Evolutionary conservation across 1,140 invertebrate species (phyloP).

Genomic region (Psix sp.): DNA sequence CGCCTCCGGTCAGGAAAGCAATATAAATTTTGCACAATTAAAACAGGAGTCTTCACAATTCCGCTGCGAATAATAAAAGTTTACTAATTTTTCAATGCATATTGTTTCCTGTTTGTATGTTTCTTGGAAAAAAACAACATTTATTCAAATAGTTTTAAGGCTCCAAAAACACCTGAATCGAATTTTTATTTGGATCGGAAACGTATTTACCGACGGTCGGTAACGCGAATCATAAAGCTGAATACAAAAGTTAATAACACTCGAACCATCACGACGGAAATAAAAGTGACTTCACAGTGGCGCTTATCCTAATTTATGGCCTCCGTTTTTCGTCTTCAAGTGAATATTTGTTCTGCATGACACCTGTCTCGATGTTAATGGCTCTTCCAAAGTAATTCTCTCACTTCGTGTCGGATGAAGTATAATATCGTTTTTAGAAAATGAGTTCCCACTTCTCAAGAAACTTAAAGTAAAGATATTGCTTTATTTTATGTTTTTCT

Average conservation of each 20-base stretch:
- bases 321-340: slow-evolving; percentile 19
- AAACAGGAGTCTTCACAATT: slow-evolving; percentile 21
- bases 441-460: slow-evolving; percentile 48
- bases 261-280: neutral
- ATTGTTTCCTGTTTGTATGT: slow-evolving; percentile 12
- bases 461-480: slow-evolving; percentile 42
- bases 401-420: slow-evolving; percentile 22
- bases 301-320: slow-evolving; percentile 39
- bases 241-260: too few relatives aligned
- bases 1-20: slow-evolving; percentile 5
- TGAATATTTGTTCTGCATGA: slow-evolving; percentile 51
- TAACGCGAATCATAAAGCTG: too few relatives aligned
- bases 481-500: too few relatives aligned
- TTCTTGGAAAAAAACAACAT: too few relatives aligned
- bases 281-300: slow-evolving; percentile 4
- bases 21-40: slow-evolving; percentile 25
- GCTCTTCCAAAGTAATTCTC: slow-evolving; percentile 46
- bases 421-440: slow-evolving; percentile 52
- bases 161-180: neutral
- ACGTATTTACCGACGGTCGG: too few relatives aligned
- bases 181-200: too few relatives aligned
- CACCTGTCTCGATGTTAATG: slow-evolving; percentile 49
- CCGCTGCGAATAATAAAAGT: slow-evolving; percentile 8
- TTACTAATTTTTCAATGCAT: slow-evolving; percentile 17
- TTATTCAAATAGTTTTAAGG: too few relatives aligned